These are phyloP conservation scores for Pteromalus puparum DNA, from an alignment of 1,140 invertebrate genomes.

Conservation along the genomic window DNA sequence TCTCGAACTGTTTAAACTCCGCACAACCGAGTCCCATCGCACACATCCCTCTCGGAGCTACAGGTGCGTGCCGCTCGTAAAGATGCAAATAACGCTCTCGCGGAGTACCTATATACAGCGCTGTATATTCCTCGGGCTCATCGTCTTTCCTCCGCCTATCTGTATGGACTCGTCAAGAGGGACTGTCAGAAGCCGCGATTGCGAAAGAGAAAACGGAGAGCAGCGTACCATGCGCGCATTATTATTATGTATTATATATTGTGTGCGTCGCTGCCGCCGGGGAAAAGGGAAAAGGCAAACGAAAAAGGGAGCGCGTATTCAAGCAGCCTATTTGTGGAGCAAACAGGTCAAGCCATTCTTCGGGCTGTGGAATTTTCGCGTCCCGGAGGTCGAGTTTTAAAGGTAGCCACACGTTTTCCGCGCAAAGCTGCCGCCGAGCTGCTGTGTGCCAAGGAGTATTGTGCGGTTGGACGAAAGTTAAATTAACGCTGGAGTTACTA, in stretches of 20 bases:
- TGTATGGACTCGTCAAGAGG: constrained; percentile 67
- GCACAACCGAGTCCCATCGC: neutral
- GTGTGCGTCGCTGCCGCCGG: neutral
- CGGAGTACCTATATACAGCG: neutral
- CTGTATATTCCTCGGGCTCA: constrained; percentile 21
- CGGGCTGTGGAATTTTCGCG: constrained; percentile 33
- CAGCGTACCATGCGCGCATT: neutral
- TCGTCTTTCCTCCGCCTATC: neutral
- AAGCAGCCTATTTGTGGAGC: constrained; percentile 43
- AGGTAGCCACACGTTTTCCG: neutral
- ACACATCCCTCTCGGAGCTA: constrained; percentile 43
- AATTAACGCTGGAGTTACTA: constrained; percentile 48
- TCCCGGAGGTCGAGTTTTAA: neutral
- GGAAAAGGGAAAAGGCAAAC: constrained; percentile 17
- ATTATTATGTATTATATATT: neutral
- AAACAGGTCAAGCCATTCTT: constrained; percentile 45
- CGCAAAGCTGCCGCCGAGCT: neutral
- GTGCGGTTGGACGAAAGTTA: constrained; percentile 28
- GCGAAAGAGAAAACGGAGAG: constrained; percentile 58
- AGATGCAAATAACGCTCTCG: constrained; percentile 66
- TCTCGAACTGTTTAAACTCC: constrained; percentile 11
- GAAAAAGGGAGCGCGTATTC: neutral
- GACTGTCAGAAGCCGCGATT: constrained; percentile 67
- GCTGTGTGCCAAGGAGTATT: neutral
- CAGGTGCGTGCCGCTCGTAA: constrained; percentile 70